Base-by-base conservation (phyloP, 2,113 vertebrate genomes). In the Corythoichthys haematopterus region DNA sequence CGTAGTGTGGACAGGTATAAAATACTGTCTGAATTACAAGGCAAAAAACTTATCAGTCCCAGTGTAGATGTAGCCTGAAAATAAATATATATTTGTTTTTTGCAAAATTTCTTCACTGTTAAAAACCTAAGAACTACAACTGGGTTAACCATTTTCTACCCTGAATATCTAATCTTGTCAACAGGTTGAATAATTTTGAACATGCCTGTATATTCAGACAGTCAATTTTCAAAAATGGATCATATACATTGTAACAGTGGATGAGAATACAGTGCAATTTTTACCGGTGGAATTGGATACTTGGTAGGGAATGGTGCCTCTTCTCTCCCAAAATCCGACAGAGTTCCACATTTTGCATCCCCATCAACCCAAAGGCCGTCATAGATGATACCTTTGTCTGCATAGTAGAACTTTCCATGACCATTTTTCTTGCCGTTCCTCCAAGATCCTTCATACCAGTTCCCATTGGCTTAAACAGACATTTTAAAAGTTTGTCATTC, bases 371-470 rank as follows among this genome's bases (percentile, higher is more conserved):
- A 99, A 75, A 92, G 70, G 33, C 96, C 95, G 81, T 96, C 92
- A 35, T 95, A 93, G 46, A 98, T 51, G 76, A 94, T 93, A 2
- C 94, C 94, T 9, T 88, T 93, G 65, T 94, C 89, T 65, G 89
- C 60, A 51, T 94, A 92, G 86, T 92, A 93, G 69, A 91, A 95
- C 68, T 90, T 93, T 2, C 97, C 96, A 0, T 75, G 53, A 1
- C 97, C 96, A 0, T 94, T 91, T 71, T 93, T 96, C 88, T 91
- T 92, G 55, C 96, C 97, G 6, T 92, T 78, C 72, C 84, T 87
- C 96, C 96, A 99, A 2, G n/a, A 45, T 69, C 97, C 97, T 85
- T 95, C 93, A 0, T 95, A 96, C 46, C 93, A 88, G 73, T 96
- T 95, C 67, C 89, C 87, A 35, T 94, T 96, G 36, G 81, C 92